Percentiles rank a stretch among this genome's conserved stretches.
phyloP scores from a whole-genome alignment of 2,113 vertebrate genomes.

The Sterrhoptilus dennistouni region DNA sequence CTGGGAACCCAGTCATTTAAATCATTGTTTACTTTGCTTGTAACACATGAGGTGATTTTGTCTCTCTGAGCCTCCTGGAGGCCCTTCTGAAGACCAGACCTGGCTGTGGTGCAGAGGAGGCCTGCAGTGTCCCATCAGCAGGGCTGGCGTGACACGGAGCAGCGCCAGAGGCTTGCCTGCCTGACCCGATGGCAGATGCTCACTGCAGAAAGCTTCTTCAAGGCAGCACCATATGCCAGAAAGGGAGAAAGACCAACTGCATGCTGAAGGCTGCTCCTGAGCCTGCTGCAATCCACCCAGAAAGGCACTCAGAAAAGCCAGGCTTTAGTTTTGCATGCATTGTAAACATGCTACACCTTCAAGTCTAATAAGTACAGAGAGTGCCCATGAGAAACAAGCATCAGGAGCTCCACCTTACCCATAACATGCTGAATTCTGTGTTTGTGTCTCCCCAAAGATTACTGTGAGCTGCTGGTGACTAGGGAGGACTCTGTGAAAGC shows the following conservation, averaged over 20 bases:
- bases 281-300: not conserved
- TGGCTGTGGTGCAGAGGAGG: not conserved
- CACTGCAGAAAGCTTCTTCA: not conserved
- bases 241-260: not conserved
- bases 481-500: not conserved
- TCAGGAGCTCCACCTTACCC: not conserved
- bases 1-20: not conserved
- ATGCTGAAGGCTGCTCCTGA: not conserved
- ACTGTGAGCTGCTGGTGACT: not conserved
- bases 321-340: not conserved
- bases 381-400: not conserved
- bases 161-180: fast-evolving
- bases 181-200: not conserved
- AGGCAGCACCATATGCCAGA: not conserved
- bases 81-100: not conserved
- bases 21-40: not conserved
- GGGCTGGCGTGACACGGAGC: fast-evolving
- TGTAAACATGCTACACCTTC: not conserved
- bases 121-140: not conserved
- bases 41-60: not conserved
- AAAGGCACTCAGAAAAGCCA: not conserved
- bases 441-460: not conserved
- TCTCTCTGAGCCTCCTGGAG: not conserved
- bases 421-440: not conserved
- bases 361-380: not conserved